Percentiles rank a stretch among this genome's conserved stretches.
Evolutionary conservation across 2,113 vertebrate genomes (phyloP).

Genomic region (Dolichallabes microphthalmus): DNA sequence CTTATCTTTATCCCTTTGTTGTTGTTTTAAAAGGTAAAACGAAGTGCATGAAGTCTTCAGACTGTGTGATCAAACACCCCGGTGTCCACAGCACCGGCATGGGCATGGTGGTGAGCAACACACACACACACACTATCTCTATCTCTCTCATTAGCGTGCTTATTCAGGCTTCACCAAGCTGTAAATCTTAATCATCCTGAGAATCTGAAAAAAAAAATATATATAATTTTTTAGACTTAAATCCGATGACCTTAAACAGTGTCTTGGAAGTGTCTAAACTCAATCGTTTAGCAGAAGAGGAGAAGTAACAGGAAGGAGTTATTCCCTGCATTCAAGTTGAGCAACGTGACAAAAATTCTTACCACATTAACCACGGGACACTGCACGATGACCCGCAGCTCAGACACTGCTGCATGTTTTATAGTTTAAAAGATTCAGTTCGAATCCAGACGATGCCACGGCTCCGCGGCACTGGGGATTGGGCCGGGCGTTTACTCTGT

Average conservation of each 20-base stretch:
- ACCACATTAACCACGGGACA: neutral
- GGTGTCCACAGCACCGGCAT: constrained; percentile 93
- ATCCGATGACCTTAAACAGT: too few relatives aligned
- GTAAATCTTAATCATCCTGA: too few relatives aligned
- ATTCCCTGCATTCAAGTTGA: neutral
- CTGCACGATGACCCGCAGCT: too few relatives aligned
- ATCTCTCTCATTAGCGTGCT: too few relatives aligned
- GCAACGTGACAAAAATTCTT: neutral
- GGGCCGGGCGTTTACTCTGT: too few relatives aligned
- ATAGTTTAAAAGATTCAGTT: neutral
- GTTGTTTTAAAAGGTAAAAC: constrained; percentile 83
- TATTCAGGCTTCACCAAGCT: too few relatives aligned
- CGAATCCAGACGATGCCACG: neutral
- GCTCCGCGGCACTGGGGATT: too few relatives aligned
- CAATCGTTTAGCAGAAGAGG: neutral
- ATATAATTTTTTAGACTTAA: too few relatives aligned
- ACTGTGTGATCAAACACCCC: constrained; percentile 95
- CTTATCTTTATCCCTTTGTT: neutral
- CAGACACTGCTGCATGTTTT: neutral
- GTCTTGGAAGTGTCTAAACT: too few relatives aligned
- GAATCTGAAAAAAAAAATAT: too few relatives aligned
- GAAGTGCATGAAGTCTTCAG: constrained; percentile 99
- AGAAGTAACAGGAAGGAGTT: neutral
- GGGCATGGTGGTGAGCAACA: constrained; percentile 92
- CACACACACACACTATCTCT: neutral